phyloP scores from a whole-genome alignment of 2,888 invertebrate genomes.

The Patella pellucida region DNA sequence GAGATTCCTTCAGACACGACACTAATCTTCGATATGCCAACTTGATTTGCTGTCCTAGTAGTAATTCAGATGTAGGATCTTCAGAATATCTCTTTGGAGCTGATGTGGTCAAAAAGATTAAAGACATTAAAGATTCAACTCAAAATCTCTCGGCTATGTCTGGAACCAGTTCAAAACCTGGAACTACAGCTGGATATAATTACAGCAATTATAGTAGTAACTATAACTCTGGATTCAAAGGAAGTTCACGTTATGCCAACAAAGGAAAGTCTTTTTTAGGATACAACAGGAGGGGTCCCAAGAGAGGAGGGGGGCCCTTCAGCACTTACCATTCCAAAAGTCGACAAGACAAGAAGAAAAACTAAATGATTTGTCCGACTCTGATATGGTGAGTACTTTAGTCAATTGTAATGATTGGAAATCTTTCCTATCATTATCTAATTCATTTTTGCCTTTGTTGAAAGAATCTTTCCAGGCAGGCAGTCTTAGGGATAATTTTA shows the following conservation, averaged over 20 bases:
- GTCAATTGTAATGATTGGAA: neutral
- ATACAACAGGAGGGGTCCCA: neutral
- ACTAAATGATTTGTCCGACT: neutral
- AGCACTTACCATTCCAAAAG: neutral
- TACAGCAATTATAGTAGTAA: neutral
- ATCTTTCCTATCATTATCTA: neutral
- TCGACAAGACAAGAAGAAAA: conserved; percentile 7
- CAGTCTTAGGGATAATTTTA: neutral
- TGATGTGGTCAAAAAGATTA: neutral
- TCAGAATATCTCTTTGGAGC: neutral
- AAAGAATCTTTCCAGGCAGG: neutral
- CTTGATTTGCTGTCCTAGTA: neutral
- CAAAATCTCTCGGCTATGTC: neutral
- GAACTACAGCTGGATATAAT: neutral
- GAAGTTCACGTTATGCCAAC: neutral
- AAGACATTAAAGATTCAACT: neutral
- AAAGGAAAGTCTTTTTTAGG: conserved; percentile 8
- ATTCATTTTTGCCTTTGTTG: neutral
- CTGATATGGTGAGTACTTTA: neutral
- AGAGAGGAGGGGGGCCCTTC: neutral
- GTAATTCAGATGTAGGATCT: neutral
- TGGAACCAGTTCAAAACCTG: neutral
- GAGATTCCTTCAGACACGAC: neutral
- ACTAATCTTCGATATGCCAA: neutral
- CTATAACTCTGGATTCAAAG: neutral